Evolutionary conservation across 2,888 invertebrate genomes (phyloP).

Genomic region (Lutraria lutraria): DNA sequence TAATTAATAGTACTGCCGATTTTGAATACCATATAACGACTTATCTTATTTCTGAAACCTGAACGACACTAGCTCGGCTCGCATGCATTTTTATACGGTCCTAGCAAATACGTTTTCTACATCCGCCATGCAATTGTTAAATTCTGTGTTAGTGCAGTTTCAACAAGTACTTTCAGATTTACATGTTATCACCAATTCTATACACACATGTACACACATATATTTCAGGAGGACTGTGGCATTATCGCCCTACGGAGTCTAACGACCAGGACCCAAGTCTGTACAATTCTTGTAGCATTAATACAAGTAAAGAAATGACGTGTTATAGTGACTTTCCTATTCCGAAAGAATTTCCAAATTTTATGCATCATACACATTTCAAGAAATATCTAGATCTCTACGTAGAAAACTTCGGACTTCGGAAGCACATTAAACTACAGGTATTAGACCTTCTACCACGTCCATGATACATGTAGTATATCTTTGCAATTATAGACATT

Average conservation of each 20-base stretch:
- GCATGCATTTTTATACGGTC: too few relatives aligned
- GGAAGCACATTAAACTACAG: slow-evolving; percentile 64
- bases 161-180: too few relatives aligned
- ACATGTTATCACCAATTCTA: too few relatives aligned
- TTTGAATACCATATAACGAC: too few relatives aligned
- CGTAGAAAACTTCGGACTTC: slow-evolving; percentile 66
- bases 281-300: slow-evolving; percentile 75
- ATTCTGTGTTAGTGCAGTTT: too few relatives aligned
- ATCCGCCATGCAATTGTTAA: too few relatives aligned
- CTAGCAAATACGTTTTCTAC: too few relatives aligned
- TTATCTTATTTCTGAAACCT: too few relatives aligned
- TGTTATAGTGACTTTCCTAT: slow-evolving; percentile 75
- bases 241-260: slow-evolving; percentile 55
- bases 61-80: too few relatives aligned
- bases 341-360: slow-evolving; percentile 75
- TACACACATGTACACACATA: too few relatives aligned
- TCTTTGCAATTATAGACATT: too few relatives aligned
- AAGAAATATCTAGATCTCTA: slow-evolving; percentile 71
- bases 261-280: slow-evolving; percentile 69
- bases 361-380: slow-evolving; percentile 73
- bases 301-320: slow-evolving; percentile 75
- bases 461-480: not conserved
- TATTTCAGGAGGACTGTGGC: slow-evolving; percentile 68
- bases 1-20: too few relatives aligned
- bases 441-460: slow-evolving; percentile 4